These are phyloP conservation scores for Patella pellucida DNA, from an alignment of 2,888 invertebrate species.

Conservation along the genomic window DNA sequence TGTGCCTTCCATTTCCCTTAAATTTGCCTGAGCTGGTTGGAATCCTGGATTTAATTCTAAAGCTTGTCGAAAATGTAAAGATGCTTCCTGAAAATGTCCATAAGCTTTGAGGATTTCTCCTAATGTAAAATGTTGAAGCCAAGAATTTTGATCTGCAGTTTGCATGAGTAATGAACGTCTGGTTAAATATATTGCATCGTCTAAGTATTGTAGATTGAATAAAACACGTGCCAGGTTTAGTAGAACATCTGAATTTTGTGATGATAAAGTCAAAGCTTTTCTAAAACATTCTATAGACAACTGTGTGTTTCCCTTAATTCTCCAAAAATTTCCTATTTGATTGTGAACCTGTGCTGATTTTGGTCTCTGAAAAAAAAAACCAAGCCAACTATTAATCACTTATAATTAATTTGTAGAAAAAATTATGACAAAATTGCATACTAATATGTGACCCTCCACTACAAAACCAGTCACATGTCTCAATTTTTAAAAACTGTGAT, in stretches of 20 bases:
- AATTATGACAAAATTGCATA: too few relatives aligned
- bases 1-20: constrained; percentile 85
- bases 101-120: constrained; percentile 93
- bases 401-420: too few relatives aligned
- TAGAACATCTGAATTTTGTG: constrained; percentile 88
- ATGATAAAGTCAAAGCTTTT: constrained; percentile 84
- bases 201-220: constrained; percentile 88
- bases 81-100: constrained; percentile 89
- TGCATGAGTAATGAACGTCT: constrained; percentile 87
- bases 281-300: constrained; percentile 91
- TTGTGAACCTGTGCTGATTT: constrained; percentile 87
- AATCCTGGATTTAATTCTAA: constrained; percentile 88
- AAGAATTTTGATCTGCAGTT: constrained; percentile 86
- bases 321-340: constrained; percentile 92
- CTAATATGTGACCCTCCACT: too few relatives aligned
- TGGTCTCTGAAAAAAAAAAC: constrained; percentile 59
- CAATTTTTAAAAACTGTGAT: too few relatives aligned
- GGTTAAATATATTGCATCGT: constrained; percentile 90
- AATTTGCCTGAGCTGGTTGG: constrained; percentile 83
- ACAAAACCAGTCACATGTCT: too few relatives aligned
- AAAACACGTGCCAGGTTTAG: constrained; percentile 87
- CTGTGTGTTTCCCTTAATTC: constrained; percentile 88
- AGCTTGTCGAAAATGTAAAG: constrained; percentile 85
- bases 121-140: constrained; percentile 92
- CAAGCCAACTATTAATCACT: background rate